Base-by-base conservation (phyloP, 2,113 vertebrate species). In the Aplodontia rufa region DNA sequence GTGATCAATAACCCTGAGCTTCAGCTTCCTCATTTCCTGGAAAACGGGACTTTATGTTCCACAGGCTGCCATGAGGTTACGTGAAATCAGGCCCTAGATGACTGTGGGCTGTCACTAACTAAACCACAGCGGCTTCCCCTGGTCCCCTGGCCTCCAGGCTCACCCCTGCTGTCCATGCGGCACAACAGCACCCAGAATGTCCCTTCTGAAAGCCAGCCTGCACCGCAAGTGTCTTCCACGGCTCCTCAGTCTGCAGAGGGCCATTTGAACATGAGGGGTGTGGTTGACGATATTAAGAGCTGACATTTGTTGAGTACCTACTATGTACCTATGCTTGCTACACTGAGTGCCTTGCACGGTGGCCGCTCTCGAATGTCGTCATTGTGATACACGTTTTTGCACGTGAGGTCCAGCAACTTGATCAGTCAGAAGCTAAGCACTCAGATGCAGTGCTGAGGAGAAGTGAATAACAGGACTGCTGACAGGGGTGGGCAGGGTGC, bases 21-120 rank as follows among this genome's bases (percentile, higher is more conserved):
- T 86, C n/a, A 37, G 66, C 78, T 81, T 95, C 62, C 69, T 82
- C 74, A n/a, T 66, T 60, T n/a, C n/a, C n/a, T 75, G 58, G 87
- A 53, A 87, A 69, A 32, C 12, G 49, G 88, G 51, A 47, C 40
- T 11, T 85, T 32, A 35, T 14, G 3, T 47, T 35, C 42, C 91
- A 69, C 47, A n/a, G 72, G 83, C 62, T 40, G 16, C 42, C 40
- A 2, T 28, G 37, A 87, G 30, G 47, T 20, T 72, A 53, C 9
- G 11, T 6, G 80, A 66, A 71, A 79, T 16, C 53, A 42, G 68
- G 64, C 76, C 32, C 53, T 24, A 5, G 47, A 47, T 79, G 72
- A 55, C 51, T 12, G 47, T 20, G 37, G 80, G 82, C 24, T 24
- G 10, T 9, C 35, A 5, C 20, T 55, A 60, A 80, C 9, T 53